Conservation (phyloP, 2,888 invertebrate species). For the Leucophenga montana region DNA sequence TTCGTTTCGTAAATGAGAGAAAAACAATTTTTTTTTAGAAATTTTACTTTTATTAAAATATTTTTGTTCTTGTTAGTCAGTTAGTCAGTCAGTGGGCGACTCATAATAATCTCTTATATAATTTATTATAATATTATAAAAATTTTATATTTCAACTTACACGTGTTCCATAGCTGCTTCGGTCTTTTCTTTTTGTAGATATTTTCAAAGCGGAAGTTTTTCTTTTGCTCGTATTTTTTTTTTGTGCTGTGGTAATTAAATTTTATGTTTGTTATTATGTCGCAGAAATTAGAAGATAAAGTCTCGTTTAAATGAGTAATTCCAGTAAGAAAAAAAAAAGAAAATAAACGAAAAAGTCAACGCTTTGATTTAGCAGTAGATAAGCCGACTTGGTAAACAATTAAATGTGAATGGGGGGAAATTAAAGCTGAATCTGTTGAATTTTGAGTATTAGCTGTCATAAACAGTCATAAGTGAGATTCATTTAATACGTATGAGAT, state of each 20-base stretch:
- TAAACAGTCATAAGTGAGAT: too few species aligned
- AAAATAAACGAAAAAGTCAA: too few species aligned
- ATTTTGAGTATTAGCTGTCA: not conserved
- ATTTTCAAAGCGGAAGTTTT: slow-evolving; percentile 13
- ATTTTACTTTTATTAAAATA: slow-evolving; percentile 3
- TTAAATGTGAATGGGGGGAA: too few species aligned
- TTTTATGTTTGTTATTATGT: slow-evolving; percentile 4
- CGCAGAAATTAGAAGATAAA: not conserved
- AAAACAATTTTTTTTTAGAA: not conserved
- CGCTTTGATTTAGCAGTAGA: not conserved
- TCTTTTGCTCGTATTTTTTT: too few species aligned
- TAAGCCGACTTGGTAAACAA: not conserved
- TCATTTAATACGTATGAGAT: too few species aligned
- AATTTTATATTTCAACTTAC: slow-evolving; percentile 9
- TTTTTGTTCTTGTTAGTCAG: slow-evolving; percentile 1
- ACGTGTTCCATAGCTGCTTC: not conserved
- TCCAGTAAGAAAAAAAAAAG: too few species aligned
- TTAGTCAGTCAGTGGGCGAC: not conserved
- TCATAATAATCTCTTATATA: not conserved
- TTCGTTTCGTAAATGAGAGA: not conserved
- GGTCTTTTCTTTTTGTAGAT: not conserved
- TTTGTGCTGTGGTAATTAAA: slow-evolving; percentile 12
- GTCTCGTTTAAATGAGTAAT: too few species aligned
- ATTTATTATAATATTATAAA: slow-evolving; percentile 12
- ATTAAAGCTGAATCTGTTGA: not conserved